Conservation (phyloP, 2,797 vertebrate genomes). For the Myotis planiceps region DNA sequence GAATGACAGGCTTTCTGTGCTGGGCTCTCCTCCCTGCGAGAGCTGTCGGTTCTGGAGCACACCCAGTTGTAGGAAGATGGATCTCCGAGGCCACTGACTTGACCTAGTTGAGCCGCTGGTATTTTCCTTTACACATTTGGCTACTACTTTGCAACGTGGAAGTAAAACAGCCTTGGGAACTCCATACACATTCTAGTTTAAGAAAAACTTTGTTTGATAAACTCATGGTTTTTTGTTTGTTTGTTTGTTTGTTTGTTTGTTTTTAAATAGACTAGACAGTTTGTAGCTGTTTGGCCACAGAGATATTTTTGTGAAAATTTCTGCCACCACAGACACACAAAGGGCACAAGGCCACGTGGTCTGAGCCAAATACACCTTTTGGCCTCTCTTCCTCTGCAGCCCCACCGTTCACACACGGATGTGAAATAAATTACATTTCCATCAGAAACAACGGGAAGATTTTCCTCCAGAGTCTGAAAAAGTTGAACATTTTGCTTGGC, state of each 20-base stretch:
- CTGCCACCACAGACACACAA: not conserved
- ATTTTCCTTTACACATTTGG: conserved; percentile 16
- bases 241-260: not conserved
- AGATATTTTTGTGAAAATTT: conserved; percentile 39
- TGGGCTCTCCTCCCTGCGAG: not conserved
- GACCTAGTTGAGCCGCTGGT: not conserved
- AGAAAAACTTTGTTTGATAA: conserved; percentile 8
- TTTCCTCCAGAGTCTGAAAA: conserved; percentile 23
- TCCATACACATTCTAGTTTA: not conserved
- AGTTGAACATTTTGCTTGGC: conserved; percentile 5
- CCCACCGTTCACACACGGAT: not conserved
- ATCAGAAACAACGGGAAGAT: not conserved
- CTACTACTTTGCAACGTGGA: not conserved
- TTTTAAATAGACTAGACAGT: not conserved
- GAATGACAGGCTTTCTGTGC: conserved; percentile 44
- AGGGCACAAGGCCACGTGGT: not conserved
- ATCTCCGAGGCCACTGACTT: not conserved
- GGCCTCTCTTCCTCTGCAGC: not conserved
- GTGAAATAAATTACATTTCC: not conserved
- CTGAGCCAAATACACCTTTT: not conserved
- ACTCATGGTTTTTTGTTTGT: not conserved
- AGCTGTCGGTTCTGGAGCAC: conserved; percentile 16
- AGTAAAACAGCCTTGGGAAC: not conserved
- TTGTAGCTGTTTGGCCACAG: not conserved
- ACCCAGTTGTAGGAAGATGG: not conserved